Evolutionary conservation across 1,140 invertebrate species (phyloP).

Genomic region (Bombus cullumanus): DNA sequence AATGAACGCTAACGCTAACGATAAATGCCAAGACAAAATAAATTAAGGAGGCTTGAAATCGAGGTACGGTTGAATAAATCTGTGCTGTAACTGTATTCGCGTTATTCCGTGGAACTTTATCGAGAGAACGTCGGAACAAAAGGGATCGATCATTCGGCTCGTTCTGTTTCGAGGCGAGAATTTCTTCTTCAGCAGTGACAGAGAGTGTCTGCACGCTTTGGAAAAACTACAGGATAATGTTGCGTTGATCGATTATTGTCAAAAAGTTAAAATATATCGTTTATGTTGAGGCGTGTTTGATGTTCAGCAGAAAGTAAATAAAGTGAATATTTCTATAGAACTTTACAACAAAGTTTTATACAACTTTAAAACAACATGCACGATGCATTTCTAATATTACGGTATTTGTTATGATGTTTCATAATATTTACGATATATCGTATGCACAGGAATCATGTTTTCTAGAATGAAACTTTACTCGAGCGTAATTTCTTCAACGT

Average conservation of each 20-base stretch:
- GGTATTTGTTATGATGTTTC: too few relatives aligned
- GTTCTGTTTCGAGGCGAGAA: conserved; percentile 47
- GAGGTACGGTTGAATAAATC: neutral
- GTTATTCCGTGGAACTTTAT: conserved; percentile 24
- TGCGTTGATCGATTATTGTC: neutral
- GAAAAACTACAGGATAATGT: neutral
- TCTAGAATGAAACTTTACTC: too few relatives aligned
- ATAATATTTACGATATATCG: too few relatives aligned
- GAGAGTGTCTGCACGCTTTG: conserved; percentile 45
- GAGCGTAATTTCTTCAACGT: too few relatives aligned
- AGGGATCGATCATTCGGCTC: conserved; percentile 55
- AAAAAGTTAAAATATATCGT: neutral
- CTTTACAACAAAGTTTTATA: too few relatives aligned
- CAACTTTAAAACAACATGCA: too few relatives aligned
- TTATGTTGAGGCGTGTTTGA: neutral
- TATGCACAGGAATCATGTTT: too few relatives aligned
- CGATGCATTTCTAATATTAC: too few relatives aligned
- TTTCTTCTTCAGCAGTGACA: conserved; percentile 40
- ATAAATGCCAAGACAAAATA: conserved; percentile 32
- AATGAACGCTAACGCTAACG: too few relatives aligned
- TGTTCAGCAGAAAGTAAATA: neutral
- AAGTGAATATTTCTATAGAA: too few relatives aligned
- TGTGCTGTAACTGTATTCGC: conserved; percentile 7
- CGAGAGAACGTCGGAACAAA: conserved; percentile 41
- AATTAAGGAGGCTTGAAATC: conserved; percentile 28